Percentiles rank a stretch among this genome's conserved stretches.
Conservation (phyloP, 2,888 invertebrate species). For the Pristionchus entomophagus region DNA sequence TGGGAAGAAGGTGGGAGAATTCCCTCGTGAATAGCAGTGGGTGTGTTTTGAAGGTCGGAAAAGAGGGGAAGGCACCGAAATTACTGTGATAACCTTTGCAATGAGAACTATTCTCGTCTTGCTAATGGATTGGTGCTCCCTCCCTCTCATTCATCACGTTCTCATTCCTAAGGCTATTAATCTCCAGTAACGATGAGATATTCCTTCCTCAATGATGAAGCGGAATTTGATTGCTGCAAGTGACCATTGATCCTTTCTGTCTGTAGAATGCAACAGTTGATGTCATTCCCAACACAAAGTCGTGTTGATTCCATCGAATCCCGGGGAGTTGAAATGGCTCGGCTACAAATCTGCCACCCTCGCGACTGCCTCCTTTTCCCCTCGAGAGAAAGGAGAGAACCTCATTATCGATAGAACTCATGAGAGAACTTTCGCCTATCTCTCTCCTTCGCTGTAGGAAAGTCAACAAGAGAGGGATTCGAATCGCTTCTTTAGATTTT, state of each 20-base stretch:
- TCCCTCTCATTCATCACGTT: no score
- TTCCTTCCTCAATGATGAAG: no score
- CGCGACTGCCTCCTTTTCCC: neutral
- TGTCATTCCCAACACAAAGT: neutral
- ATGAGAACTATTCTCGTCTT: no score
- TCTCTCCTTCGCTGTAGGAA: neutral
- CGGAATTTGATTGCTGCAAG: no score
- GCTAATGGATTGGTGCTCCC: no score
- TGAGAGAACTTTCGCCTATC: neutral
- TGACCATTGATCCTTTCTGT: no score
- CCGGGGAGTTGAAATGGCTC: neutral
- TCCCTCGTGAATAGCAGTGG: no score
- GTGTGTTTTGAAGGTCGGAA: neutral
- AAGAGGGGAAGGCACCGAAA: neutral
- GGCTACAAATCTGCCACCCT: neutral
- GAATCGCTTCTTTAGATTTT: neutral
- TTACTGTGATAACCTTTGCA: no score
- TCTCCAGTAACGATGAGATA: no score
- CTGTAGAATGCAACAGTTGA: no score
- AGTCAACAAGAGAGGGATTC: neutral
- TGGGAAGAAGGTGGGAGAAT: no score
- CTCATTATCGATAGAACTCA: conserved; percentile 23
- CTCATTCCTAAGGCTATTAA: no score
- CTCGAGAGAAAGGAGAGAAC: conserved; percentile 12
- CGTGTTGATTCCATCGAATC: neutral